Conservation (phyloP, 2,113 vertebrate genomes). For the Caranx ignobilis region DNA sequence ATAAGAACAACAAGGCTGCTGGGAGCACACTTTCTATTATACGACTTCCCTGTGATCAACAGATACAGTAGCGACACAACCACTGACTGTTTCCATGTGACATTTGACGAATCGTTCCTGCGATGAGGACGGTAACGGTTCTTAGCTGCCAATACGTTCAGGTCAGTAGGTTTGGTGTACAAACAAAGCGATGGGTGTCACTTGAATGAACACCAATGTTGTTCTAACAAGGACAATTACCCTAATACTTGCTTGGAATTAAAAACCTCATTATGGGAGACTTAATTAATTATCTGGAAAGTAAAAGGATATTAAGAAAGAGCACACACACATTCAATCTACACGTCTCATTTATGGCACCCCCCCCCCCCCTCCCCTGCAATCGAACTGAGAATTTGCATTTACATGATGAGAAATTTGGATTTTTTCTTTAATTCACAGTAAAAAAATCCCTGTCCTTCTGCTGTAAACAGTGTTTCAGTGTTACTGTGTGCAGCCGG, state of each 20-base stretch:
- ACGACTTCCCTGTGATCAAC: background rate
- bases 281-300: conserved; percentile 71
- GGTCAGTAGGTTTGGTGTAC: conserved; percentile 46
- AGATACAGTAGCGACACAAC: background rate
- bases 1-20: too few relatives aligned
- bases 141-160: background rate
- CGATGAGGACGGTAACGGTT: background rate
- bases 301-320: conserved; percentile 66
- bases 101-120: conserved; percentile 30
- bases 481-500: conserved; percentile 16
- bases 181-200: conserved; percentile 57
- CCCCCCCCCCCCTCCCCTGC: conserved; percentile 21
- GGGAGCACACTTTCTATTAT: background rate
- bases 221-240: conserved; percentile 66
- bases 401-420: background rate
- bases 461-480: conserved; percentile 14
- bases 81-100: background rate
- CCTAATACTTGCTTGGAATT: conserved; percentile 61
- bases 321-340: conserved; percentile 40
- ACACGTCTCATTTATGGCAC: conserved; percentile 39
- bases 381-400: conserved; percentile 28
- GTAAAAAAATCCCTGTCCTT: conserved; percentile 22
- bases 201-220: conserved; percentile 44
- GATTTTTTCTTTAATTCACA: conserved; percentile 10
- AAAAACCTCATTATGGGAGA: conserved; percentile 63